These are phyloP conservation scores for Piprites chloris DNA, from an alignment of 2,113 vertebrate species.

Conservation along the genomic window DNA sequence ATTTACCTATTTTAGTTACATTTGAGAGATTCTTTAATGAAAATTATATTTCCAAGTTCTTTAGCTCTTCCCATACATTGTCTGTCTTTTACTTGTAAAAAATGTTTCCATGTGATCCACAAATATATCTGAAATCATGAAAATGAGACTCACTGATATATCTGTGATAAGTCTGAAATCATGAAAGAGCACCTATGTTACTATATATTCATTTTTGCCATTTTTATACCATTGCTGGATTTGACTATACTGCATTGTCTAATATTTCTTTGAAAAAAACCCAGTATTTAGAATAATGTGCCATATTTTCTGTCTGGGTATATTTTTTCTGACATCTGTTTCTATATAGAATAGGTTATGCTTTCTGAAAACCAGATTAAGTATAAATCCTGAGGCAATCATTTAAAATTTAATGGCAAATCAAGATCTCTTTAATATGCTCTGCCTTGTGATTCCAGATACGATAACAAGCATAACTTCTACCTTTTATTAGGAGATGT, in stretches of 20 bases:
- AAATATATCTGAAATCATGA: neutral
- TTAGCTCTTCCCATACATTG: neutral
- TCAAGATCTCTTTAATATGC: neutral
- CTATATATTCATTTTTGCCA: rapidly evolving
- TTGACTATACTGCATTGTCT: neutral
- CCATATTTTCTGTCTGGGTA: neutral
- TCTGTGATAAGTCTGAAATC: neutral
- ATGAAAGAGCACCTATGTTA: neutral
- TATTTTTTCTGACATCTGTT: neutral
- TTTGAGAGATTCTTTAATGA: neutral
- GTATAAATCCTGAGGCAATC: neutral
- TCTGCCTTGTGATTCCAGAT: neutral
- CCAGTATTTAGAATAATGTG: neutral
- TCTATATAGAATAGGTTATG: neutral
- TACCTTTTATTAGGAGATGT: neutral
- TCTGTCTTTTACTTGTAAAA: neutral
- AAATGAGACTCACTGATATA: neutral
- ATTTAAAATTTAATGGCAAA: neutral
- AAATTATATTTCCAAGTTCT: neutral
- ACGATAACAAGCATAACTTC: neutral
- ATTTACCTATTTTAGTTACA: neutral
- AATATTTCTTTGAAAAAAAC: neutral
- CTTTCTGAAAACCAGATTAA: neutral
- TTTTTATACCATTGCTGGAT: neutral
- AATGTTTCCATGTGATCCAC: neutral